Evolutionary conservation across 1,140 invertebrate species (phyloP).

Genomic region (Aphaenogaster ashmeadi): DNA sequence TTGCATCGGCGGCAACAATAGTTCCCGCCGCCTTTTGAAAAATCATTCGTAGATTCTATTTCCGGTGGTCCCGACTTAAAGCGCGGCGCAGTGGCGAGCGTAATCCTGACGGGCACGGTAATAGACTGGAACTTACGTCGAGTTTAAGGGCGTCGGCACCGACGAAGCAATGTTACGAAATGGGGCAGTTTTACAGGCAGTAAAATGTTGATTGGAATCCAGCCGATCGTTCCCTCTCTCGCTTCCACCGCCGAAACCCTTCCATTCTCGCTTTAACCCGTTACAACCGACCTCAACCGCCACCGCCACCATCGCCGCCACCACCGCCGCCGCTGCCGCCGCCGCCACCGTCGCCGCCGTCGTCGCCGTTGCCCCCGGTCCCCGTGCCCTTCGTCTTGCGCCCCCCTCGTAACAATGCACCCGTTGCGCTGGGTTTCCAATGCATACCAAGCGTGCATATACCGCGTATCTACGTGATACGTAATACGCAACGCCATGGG

Average conservation of each 20-base stretch:
- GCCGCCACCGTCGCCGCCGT: neutral
- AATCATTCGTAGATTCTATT: slow-evolving; percentile 70
- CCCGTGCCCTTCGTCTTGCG: neutral
- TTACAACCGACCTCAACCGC: slow-evolving; percentile 58
- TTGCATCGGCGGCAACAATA: neutral
- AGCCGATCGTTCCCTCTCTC: slow-evolving; percentile 70
- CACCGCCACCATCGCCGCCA: neutral
- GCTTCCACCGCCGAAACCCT: slow-evolving; percentile 43
- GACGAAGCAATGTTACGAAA: slow-evolving; percentile 78
- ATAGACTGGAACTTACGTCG: slow-evolving; percentile 75
- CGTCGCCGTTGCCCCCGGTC: neutral
- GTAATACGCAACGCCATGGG: slow-evolving; percentile 66
- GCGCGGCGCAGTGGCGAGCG: slow-evolving; percentile 9
- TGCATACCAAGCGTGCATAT: slow-evolving; percentile 69
- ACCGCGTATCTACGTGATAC: slow-evolving; percentile 64
- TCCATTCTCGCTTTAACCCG: slow-evolving; percentile 51
- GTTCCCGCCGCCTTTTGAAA: slow-evolving; percentile 43
- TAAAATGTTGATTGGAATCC: slow-evolving; percentile 82
- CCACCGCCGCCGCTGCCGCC: neutral
- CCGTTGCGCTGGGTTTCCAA: slow-evolving; percentile 65
- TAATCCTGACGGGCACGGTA: slow-evolving; percentile 66
- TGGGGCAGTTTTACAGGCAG: slow-evolving; percentile 80
- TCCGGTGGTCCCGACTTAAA: slow-evolving; percentile 27
- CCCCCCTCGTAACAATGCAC: slow-evolving; percentile 50
- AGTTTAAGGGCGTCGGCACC: slow-evolving; percentile 73